phyloP scores from a whole-genome alignment of 2,888 invertebrate genomes.

The Drosophila seclusa region DNA sequence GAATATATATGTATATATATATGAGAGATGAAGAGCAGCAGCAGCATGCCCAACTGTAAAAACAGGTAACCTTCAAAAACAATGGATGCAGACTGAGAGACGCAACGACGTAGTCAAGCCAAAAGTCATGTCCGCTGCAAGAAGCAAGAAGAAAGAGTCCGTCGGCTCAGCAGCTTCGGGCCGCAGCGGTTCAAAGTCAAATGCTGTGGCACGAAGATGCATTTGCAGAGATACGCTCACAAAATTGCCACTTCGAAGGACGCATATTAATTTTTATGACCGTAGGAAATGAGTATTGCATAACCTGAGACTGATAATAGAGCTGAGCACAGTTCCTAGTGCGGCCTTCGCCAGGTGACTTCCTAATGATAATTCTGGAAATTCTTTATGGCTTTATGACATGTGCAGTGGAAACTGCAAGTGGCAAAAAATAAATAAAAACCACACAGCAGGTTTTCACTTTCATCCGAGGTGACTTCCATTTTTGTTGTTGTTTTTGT shows the following conservation, averaged over 20 bases:
- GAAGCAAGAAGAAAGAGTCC: background rate
- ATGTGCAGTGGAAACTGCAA: constrained; percentile 64
- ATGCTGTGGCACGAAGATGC: constrained; percentile 43
- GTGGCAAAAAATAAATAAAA: constrained; percentile 56
- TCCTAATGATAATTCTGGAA: constrained; percentile 63
- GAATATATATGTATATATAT: constrained; percentile 5
- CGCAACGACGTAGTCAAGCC: constrained; percentile 54
- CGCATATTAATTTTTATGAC: constrained; percentile 83
- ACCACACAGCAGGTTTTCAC: constrained; percentile 71
- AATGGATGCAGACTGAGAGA: constrained; percentile 39
- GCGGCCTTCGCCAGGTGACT: constrained; percentile 70
- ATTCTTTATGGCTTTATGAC: constrained; percentile 60
- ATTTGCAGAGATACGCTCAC: constrained; percentile 62
- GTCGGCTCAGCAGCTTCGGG: constrained; percentile 17
- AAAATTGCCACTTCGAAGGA: constrained; percentile 77
- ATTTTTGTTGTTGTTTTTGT: constrained; percentile 56
- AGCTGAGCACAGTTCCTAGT: background rate
- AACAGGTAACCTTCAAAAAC: constrained; percentile 76
- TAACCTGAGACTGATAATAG: constrained; percentile 49
- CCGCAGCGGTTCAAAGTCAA: constrained; percentile 54
- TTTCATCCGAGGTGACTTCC: constrained; percentile 40
- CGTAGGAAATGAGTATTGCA: constrained; percentile 81
- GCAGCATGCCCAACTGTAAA: constrained; percentile 65
- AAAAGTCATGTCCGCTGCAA: constrained; percentile 67
- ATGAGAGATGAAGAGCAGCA: constrained; percentile 32